Percentiles rank a stretch among this genome's conserved stretches.
These are phyloP conservation scores for Xerus rutilus DNA, from an alignment of 2,797 vertebrate species.

Conservation along the genomic window DNA sequence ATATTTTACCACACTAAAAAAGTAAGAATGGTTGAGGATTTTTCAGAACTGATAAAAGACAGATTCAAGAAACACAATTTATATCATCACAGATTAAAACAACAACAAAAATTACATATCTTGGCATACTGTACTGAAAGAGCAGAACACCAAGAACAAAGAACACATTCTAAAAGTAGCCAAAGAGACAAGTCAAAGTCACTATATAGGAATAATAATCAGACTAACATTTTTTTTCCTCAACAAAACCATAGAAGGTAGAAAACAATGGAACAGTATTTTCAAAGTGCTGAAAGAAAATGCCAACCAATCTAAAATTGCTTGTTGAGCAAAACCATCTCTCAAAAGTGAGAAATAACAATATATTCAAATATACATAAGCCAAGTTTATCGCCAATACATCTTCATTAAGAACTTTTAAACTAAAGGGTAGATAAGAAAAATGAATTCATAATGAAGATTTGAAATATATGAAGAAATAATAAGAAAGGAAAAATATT, in stretches of 20 bases:
- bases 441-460: constrained; percentile 10
- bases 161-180: neutral
- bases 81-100: neutral
- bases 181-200: neutral
- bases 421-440: neutral
- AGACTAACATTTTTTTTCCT: neutral
- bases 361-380: neutral
- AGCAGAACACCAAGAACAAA: neutral
- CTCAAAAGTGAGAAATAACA: neutral
- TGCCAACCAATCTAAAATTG: neutral
- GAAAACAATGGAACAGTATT: neutral
- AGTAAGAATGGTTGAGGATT: neutral
- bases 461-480: neutral
- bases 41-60: neutral
- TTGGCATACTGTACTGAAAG: neutral
- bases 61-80: neutral
- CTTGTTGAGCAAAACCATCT: neutral
- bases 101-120: neutral
- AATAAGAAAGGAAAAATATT: neutral
- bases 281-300: neutral
- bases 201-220: neutral
- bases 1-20: neutral
- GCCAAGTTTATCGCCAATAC: neutral
- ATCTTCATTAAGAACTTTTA: neutral
- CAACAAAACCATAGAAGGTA: neutral